Conservation (phyloP, 2,113 vertebrate species). For the Ranitomeya variabilis region DNA sequence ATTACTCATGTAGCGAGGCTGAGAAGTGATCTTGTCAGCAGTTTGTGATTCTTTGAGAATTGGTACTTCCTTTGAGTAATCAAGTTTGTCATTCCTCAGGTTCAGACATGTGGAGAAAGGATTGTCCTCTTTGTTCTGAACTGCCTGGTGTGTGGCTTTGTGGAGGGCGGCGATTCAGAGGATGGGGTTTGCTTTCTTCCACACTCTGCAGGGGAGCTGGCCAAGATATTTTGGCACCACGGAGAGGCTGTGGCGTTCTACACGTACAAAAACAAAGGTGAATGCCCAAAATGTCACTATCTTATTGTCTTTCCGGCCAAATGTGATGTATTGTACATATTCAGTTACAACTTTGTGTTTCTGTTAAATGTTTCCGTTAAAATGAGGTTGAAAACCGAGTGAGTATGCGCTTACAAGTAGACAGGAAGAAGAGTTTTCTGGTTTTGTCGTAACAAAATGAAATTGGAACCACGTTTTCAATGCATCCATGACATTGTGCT, state of each 20-base stretch:
- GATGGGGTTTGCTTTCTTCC: slow-evolving; percentile 77
- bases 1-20: not conserved
- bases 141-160: slow-evolving; percentile 79
- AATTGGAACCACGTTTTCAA: slow-evolving; percentile 3
- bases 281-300: slow-evolving; percentile 32
- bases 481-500: not conserved
- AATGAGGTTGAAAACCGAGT: not conserved
- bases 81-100: slow-evolving; percentile 71
- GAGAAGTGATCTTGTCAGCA: slow-evolving; percentile 41
- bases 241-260: slow-evolving; percentile 88
- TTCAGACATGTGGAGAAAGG: slow-evolving; percentile 83
- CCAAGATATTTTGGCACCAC: slow-evolving; percentile 86
- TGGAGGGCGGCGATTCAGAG: slow-evolving; percentile 72
- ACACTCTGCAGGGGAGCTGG: slow-evolving; percentile 78
- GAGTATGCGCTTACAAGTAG: not conserved
- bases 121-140: slow-evolving; percentile 90
- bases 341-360: not conserved
- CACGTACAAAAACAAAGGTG: slow-evolving; percentile 87
- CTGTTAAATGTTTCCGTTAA: not conserved
- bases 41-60: slow-evolving; percentile 33
- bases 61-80: slow-evolving; percentile 38
- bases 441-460: not conserved
- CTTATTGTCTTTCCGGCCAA: not conserved
- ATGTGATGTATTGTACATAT: not conserved
- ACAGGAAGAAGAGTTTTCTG: not conserved